These are phyloP conservation scores for Syngnathus acus DNA, from an alignment of 2,797 vertebrate species.

Conservation along the genomic window DNA sequence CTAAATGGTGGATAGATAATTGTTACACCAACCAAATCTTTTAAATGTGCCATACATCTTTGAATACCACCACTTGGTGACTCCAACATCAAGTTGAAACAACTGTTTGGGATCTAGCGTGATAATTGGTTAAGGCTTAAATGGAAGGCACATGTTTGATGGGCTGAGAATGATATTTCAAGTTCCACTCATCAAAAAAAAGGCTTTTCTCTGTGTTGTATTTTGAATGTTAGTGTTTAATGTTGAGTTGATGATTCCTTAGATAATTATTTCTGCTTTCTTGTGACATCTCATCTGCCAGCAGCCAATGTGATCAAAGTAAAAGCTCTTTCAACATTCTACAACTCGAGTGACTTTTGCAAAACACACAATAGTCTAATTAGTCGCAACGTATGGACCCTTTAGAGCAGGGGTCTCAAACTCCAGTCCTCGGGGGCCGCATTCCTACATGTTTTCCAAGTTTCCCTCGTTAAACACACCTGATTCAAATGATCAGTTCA, in stretches of 20 bases:
- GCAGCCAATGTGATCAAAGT: constrained; percentile 23
- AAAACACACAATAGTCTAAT: neutral
- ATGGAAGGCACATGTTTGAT: neutral
- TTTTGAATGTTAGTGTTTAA: constrained; percentile 33
- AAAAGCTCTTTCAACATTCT: constrained; percentile 4
- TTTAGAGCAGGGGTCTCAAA: no score
- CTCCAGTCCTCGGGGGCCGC: no score
- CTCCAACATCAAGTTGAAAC: constrained; percentile 36
- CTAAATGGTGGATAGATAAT: constrained; percentile 54
- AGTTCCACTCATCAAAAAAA: constrained; percentile 33
- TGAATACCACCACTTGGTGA: constrained; percentile 53
- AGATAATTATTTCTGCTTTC: constrained; percentile 79
- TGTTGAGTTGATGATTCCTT: constrained; percentile 63
- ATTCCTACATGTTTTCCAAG: no score
- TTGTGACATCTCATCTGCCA: constrained; percentile 70
- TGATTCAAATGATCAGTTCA: no score
- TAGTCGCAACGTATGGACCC: neutral
- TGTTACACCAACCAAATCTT: constrained; percentile 61
- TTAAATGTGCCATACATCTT: constrained; percentile 71
- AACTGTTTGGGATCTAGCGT: constrained; percentile 17
- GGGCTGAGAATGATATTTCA: constrained; percentile 24
- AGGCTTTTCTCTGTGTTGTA: constrained; percentile 23
- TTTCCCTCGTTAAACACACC: no score
- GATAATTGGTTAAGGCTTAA: constrained; percentile 14
- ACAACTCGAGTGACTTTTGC: constrained; percentile 4